phyloP scores from a whole-genome alignment of 2,888 invertebrate species.

The Unio delphinus region DNA sequence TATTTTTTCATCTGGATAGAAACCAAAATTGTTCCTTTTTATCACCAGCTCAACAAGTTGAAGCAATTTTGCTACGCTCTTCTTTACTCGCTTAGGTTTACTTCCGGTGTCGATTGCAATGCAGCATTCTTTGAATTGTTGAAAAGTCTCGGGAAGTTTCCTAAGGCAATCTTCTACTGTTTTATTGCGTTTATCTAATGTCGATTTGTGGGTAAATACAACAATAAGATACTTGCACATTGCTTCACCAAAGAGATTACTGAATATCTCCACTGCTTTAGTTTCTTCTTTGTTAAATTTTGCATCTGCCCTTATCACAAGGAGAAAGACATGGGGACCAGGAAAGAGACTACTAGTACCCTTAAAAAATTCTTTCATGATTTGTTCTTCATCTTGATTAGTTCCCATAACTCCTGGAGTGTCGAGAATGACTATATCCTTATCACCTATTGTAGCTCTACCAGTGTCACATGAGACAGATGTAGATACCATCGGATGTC shows the following conservation, averaged over 20 bases:
- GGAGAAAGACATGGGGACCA: slow-evolving; percentile 1
- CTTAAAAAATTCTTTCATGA: not conserved
- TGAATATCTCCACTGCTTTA: not conserved
- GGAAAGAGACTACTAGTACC: not conserved
- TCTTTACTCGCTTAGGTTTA: no score
- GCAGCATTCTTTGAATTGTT: not conserved
- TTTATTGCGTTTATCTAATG: not conserved
- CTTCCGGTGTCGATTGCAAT: slow-evolving; percentile 1
- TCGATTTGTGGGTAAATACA: slow-evolving; percentile 1
- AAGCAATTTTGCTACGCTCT: no score
- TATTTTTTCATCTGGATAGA: no score
- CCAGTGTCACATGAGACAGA: no score
- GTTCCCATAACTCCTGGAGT: no score
- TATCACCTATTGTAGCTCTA: no score
- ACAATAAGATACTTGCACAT: slow-evolving; percentile 1
- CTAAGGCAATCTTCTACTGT: not conserved
- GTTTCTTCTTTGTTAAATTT: slow-evolving; percentile 1
- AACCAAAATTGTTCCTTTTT: no score
- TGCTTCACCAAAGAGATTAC: slow-evolving; percentile 1
- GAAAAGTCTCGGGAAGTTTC: slow-evolving; percentile 1
- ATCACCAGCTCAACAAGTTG: no score
- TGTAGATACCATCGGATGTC: no score
- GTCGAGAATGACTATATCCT: no score
- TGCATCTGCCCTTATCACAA: slow-evolving; percentile 2
- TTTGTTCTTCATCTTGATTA: no score